Conservation (phyloP, 2,888 invertebrate genomes). For the Cosmia trapezina region DNA sequence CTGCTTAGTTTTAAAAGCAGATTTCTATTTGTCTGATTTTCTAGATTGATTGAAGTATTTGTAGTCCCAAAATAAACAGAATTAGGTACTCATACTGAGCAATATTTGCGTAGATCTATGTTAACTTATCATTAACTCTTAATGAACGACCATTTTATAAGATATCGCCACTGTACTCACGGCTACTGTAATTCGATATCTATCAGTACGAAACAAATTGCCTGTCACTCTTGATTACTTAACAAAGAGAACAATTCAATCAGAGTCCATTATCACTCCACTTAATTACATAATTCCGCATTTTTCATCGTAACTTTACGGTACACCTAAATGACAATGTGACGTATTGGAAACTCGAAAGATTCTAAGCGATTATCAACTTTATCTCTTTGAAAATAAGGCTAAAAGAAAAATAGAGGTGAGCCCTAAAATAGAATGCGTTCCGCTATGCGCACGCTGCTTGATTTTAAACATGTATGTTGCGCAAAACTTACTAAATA, state of each 20-base stretch:
- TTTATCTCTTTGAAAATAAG: conserved; percentile 38
- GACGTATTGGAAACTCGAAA: conserved; percentile 27
- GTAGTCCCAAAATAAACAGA: background rate
- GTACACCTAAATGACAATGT: conserved; percentile 50
- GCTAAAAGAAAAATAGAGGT: conserved; percentile 29
- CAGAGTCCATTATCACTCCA: conserved; percentile 44
- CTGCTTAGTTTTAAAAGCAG: background rate
- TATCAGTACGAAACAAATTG: conserved; percentile 51
- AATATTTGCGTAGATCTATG: conserved; percentile 34
- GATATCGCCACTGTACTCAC: conserved; percentile 21
- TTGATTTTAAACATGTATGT: conserved; percentile 68
- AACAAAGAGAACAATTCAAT: conserved; percentile 55
- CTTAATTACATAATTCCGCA: conserved; percentile 58
- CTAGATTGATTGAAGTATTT: background rate
- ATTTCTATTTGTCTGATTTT: background rate
- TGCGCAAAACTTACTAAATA: conserved; percentile 71
- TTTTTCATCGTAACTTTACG: conserved; percentile 51
- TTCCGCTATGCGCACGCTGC: conserved; percentile 70
- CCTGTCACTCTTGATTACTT: conserved; percentile 56
- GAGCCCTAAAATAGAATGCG: conserved; percentile 69
- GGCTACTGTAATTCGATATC: conserved; percentile 46
- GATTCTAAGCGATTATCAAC: conserved; percentile 31
- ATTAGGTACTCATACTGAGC: background rate
- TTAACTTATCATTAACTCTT: conserved; percentile 22
- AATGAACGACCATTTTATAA: conserved; percentile 25